Evolutionary conservation across 2,888 invertebrate genomes (phyloP).

Genomic region (Caenorhabditis wallacei): DNA sequence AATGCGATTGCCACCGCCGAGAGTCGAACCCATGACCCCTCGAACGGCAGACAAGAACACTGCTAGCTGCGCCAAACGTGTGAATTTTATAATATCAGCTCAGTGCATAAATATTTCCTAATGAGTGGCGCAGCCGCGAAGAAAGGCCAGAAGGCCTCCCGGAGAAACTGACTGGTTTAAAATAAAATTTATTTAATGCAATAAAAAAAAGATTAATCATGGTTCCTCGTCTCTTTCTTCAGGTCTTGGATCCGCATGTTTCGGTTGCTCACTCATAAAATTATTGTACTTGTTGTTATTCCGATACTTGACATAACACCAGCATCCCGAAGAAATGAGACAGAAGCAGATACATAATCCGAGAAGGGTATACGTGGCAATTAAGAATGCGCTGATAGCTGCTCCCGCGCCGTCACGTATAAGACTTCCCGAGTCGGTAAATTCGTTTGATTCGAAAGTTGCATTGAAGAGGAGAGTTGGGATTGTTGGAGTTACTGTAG

Average conservation of each 20-base stretch:
- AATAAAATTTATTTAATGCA: too few species aligned
- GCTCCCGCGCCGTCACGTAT: neutral
- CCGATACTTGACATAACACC: constrained; percentile 9
- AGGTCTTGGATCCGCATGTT: neutral
- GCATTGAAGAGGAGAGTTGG: neutral
- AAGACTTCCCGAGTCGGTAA: neutral
- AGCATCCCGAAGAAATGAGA: constrained; percentile 25
- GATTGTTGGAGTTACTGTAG: neutral
- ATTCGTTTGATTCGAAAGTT: neutral
- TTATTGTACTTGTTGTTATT: constrained; percentile 12
- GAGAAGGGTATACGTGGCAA: constrained; percentile 4
- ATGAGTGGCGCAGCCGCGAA: too few species aligned
- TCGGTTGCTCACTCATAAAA: constrained; percentile 7
- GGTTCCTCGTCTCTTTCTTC: constrained; percentile 9
- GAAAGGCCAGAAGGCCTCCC: too few species aligned
- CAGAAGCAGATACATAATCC: constrained; percentile 6
- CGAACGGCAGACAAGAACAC: too few species aligned
- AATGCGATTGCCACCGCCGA: too few species aligned
- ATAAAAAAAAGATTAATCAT: too few species aligned
- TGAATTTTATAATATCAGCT: too few species aligned
- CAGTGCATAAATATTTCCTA: too few species aligned
- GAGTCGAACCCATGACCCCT: too few species aligned
- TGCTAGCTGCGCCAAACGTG: too few species aligned
- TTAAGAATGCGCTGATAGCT: neutral
- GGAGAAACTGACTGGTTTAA: too few species aligned